Evolutionary conservation across 2,113 vertebrate species (phyloP).

Genomic region (Procavia capensis): DNA sequence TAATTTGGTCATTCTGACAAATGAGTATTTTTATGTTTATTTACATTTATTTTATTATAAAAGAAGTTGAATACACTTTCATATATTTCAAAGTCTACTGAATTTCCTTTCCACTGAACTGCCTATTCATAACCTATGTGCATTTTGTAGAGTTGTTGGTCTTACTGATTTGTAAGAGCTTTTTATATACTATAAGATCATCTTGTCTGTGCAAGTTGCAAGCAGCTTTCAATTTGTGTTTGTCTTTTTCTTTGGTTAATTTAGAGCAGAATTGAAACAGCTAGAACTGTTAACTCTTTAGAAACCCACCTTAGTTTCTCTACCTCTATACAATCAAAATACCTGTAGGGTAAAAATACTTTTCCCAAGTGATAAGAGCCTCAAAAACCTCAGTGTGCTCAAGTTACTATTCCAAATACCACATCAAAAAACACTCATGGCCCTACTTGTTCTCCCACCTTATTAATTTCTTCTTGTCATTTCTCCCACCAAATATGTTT

Average conservation of each 20-base stretch:
- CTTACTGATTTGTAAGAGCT: neutral
- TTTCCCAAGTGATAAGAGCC: neutral
- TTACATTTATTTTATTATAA: slow-evolving; percentile 13
- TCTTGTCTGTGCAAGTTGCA: neutral
- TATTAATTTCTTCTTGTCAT: slow-evolving; percentile 25
- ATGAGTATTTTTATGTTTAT: neutral
- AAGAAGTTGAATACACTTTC: neutral
- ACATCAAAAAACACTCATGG: neutral
- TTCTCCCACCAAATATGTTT: neutral
- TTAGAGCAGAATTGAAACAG: neutral
- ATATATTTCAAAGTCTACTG: neutral
- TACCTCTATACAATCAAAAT: neutral
- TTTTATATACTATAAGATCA: neutral
- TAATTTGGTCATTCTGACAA: neutral
- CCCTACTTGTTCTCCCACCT: neutral
- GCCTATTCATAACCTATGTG: neutral
- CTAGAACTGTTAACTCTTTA: neutral
- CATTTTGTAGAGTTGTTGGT: neutral
- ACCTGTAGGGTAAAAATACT: neutral
- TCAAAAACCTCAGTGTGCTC: neutral
- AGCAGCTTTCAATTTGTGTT: neutral
- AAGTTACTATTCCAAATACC: slow-evolving; percentile 2
- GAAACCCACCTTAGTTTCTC: neutral
- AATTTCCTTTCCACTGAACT: neutral
- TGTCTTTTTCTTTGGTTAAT: neutral